These are phyloP conservation scores for Antheraea yamamai DNA, from an alignment of 2,888 invertebrate genomes.

Conservation along the genomic window DNA sequence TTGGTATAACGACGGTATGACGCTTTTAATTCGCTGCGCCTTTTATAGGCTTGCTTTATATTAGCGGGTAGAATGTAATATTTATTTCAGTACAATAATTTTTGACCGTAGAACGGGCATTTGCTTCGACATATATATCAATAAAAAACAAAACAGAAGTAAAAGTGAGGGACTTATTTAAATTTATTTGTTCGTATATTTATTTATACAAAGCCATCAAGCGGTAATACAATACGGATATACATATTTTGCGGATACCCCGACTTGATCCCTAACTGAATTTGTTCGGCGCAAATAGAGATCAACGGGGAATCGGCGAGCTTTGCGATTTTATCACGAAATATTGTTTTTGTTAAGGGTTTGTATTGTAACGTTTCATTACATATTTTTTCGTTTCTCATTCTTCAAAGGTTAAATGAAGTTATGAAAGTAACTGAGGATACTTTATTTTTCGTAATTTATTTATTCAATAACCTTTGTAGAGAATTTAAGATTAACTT, in stretches of 20 bases:
- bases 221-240: slow-evolving; percentile 8
- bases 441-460: background rate
- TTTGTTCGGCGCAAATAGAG: slow-evolving; percentile 16
- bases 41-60: too few species aligned
- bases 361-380: background rate
- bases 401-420: background rate
- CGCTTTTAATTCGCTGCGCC: too few species aligned
- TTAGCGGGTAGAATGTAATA: too few species aligned
- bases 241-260: slow-evolving; percentile 3
- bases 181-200: slow-evolving; percentile 6
- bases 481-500: background rate
- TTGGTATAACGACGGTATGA: too few species aligned
- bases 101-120: too few species aligned
- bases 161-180: background rate
- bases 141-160: background rate
- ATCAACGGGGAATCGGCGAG: slow-evolving; percentile 13
- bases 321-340: slow-evolving; percentile 14
- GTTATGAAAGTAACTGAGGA: background rate
- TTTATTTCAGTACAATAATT: too few species aligned
- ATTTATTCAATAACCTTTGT: background rate
- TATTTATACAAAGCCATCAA: background rate
- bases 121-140: too few species aligned
- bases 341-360: slow-evolving; percentile 5
- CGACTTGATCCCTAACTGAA: slow-evolving; percentile 17
- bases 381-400: background rate